A percentile compares a stretch with the other conserved stretches of the same genome.
These are phyloP conservation scores for Silurus lanzhouensis DNA, from an alignment of 2,797 vertebrate genomes.

Conservation along the genomic window DNA sequence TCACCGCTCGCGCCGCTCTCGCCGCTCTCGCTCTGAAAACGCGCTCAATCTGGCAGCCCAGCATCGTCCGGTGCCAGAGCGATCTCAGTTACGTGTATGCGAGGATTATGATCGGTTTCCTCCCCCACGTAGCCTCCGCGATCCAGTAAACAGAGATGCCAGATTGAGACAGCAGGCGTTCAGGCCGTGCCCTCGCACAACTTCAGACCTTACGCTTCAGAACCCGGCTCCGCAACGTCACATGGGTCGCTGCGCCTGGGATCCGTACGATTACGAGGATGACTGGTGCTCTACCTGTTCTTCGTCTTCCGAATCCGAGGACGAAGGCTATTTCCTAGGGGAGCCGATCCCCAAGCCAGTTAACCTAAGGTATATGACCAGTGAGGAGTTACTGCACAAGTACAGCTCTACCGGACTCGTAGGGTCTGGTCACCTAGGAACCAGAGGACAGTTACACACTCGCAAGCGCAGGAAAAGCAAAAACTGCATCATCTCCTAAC, in stretches of 20 bases:
- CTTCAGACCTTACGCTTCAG: constrained; percentile 94
- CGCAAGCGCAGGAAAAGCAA: constrained; percentile 97
- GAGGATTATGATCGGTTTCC: constrained; percentile 92
- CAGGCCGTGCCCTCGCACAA: constrained; percentile 90
- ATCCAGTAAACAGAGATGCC: constrained; percentile 72
- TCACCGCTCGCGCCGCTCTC: constrained; percentile 83
- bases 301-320: constrained; percentile 96
- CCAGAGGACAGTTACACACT: constrained; percentile 86
- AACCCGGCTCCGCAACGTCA: constrained; percentile 83
- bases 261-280: constrained; percentile 84
- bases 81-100: constrained; percentile 78
- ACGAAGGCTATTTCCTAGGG: constrained; percentile 97
- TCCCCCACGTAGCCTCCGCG: constrained; percentile 80
- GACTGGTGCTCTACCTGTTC: constrained; percentile 99
- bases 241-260: constrained; percentile 81
- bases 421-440: constrained; percentile 61
- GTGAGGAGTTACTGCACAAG: constrained; percentile 92
- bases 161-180: constrained; percentile 80
- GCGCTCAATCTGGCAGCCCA: constrained; percentile 91
- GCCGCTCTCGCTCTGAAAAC: constrained; percentile 93
- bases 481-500: constrained; percentile 97
- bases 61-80: constrained; percentile 81
- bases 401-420: constrained; percentile 77
- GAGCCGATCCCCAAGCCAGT: constrained; percentile 93
- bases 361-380: constrained; percentile 90